These are phyloP conservation scores for Bombus polaris DNA, from an alignment of 1,140 invertebrate species.

Conservation along the genomic window DNA sequence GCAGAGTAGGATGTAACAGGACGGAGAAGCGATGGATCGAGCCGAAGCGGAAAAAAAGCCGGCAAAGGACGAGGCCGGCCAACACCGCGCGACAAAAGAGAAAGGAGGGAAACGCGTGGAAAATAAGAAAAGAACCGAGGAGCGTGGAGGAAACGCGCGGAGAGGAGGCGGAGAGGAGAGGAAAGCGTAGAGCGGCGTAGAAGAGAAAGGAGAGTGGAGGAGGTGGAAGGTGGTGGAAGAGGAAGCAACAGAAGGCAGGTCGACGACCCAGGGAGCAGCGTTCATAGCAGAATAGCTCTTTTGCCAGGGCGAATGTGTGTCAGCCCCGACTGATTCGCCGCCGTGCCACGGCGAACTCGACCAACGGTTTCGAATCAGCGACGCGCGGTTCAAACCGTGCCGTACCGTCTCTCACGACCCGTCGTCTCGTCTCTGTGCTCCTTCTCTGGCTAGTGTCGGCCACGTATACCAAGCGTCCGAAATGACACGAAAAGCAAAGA, in stretches of 20 bases:
- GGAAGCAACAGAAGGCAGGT: slow-evolving; percentile 49
- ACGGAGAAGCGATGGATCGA: too few relatives aligned
- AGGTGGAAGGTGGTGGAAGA: not conserved
- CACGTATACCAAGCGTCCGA: too few relatives aligned
- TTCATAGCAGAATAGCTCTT: slow-evolving; percentile 68
- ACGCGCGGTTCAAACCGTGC: slow-evolving; percentile 1
- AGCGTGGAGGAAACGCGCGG: not conserved
- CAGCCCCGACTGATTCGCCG: slow-evolving; percentile 56
- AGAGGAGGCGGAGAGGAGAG: too few relatives aligned
- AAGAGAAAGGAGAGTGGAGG: not conserved
- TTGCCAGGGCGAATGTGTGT: slow-evolving; percentile 66
- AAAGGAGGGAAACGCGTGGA: not conserved
- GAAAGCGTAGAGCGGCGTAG: not conserved
- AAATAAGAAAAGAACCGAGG: not conserved
- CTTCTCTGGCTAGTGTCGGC: not conserved
- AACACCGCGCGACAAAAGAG: not conserved
- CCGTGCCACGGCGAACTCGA: slow-evolving; percentile 11
- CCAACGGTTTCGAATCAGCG: slow-evolving; percentile 15
- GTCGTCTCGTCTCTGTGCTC: too few relatives aligned
- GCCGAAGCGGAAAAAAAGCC: not conserved
- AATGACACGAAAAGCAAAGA: not conserved
- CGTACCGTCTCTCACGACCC: not conserved
- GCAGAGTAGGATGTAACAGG: too few relatives aligned
- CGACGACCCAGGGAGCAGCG: slow-evolving; percentile 52
- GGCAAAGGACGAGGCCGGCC: not conserved